phyloP scores from a whole-genome alignment of 2,888 invertebrate genomes.

The Andrena dorsata region DNA sequence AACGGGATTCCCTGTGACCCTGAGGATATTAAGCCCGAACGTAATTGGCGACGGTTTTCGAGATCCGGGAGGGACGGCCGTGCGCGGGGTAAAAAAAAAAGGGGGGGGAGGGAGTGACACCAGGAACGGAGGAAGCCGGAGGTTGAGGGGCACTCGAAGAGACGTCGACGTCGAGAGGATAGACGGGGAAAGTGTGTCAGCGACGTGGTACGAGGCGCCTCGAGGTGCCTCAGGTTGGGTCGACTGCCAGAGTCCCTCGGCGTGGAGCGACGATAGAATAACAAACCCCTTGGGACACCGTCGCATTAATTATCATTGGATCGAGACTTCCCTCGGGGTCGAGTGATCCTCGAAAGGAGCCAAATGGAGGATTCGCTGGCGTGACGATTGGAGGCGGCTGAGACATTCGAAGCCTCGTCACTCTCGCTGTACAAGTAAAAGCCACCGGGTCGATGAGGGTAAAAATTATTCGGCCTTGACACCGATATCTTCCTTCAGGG shows the following conservation, averaged over 20 bases:
- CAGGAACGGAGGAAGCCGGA: conserved; percentile 38
- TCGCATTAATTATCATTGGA: conserved; percentile 32
- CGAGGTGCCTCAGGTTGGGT: conserved; percentile 61
- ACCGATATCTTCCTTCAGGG: neutral
- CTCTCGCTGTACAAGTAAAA: neutral
- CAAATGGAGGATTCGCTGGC: neutral
- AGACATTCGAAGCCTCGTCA: neutral
- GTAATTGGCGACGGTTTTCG: conserved; percentile 26
- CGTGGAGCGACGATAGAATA: conserved; percentile 46
- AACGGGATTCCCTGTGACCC: conserved; percentile 29
- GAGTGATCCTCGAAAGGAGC: neutral
- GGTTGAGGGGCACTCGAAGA: conserved; percentile 40
- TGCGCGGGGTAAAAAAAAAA: neutral
- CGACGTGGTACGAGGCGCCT: conserved; percentile 60
- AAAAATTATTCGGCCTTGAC: conserved; percentile 13
- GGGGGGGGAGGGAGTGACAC: conserved; percentile 4
- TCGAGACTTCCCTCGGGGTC: conserved; percentile 1
- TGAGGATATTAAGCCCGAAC: conserved; percentile 14
- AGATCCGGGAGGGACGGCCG: neutral
- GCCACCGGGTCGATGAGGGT: neutral
- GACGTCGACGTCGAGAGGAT: conserved; percentile 51
- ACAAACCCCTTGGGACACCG: conserved; percentile 24
- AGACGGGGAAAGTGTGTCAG: conserved; percentile 73
- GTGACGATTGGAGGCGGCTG: neutral
- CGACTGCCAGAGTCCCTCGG: conserved; percentile 55